phyloP scores from a whole-genome alignment of 2,888 invertebrate genomes.

The Erebia ligea region DNA sequence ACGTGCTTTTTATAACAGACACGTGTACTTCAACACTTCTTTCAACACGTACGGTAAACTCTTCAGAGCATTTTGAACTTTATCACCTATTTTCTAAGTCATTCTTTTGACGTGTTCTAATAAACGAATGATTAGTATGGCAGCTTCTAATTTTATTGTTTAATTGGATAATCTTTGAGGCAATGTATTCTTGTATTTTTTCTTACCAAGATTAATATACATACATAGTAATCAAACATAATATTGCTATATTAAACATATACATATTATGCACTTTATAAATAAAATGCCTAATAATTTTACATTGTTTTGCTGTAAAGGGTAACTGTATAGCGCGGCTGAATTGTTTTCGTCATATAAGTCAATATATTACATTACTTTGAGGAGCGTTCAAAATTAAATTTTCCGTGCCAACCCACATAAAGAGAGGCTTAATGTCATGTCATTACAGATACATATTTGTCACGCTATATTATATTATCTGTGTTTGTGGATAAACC shows the following conservation, averaged over 20 bases:
- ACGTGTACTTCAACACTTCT: constrained; percentile 43
- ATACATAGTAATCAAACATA: background rate
- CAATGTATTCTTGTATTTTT: background rate
- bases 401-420: constrained; percentile 27
- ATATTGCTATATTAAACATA: background rate
- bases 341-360: constrained; percentile 17
- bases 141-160: no score
- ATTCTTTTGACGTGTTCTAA: no score
- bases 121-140: no score
- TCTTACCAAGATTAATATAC: background rate
- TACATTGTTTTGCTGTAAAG: background rate
- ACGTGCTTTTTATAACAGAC: constrained; percentile 47
- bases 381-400: constrained; percentile 27
- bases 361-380: constrained; percentile 23
- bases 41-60: constrained; percentile 10
- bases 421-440: constrained; percentile 25
- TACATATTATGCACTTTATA: background rate
- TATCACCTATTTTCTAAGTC: background rate
- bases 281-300: background rate
- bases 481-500: background rate
- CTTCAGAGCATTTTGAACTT: constrained; percentile 12
- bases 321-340: background rate
- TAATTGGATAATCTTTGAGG: background rate
- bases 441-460: background rate
- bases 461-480: background rate